phyloP scores from a whole-genome alignment of 2,113 vertebrate species.

The Tragelaphus imberbis region DNA sequence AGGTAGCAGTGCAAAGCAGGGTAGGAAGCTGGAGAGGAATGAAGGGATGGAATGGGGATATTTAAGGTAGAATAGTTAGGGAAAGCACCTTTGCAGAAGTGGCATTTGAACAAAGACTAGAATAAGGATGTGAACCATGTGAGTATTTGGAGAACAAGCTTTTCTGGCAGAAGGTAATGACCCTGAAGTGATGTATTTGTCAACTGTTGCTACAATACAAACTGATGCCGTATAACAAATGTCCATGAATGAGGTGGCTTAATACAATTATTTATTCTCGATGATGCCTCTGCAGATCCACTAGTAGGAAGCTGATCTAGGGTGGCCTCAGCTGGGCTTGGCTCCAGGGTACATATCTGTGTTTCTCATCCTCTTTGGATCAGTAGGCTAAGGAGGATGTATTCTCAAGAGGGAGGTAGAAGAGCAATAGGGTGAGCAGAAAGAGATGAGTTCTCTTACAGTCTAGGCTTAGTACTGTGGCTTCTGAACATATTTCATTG shows the following conservation, averaged over 20 bases:
- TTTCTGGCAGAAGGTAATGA: neutral
- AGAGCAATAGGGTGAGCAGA: neutral
- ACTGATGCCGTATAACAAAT: neutral
- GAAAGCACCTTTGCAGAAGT: neutral
- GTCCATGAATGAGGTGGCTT: neutral
- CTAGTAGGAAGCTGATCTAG: neutral
- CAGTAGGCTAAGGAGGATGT: neutral
- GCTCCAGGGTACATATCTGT: too few relatives aligned
- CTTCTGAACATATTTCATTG: neutral
- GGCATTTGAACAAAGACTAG: neutral
- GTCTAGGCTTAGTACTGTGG: neutral
- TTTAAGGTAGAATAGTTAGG: too few relatives aligned
- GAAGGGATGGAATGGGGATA: neutral
- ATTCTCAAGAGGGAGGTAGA: neutral
- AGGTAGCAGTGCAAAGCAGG: neutral
- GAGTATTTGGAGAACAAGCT: neutral
- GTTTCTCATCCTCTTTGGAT: neutral
- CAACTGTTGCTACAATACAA: neutral
- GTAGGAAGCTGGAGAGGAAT: too few relatives aligned
- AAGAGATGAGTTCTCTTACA: neutral
- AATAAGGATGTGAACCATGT: neutral
- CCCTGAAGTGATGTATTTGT: neutral
- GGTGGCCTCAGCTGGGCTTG: neutral
- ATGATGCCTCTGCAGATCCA: neutral
- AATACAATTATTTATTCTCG: neutral